These are phyloP conservation scores for Trachurus trachurus DNA, from an alignment of 2,797 vertebrate genomes.

Conservation along the genomic window DNA sequence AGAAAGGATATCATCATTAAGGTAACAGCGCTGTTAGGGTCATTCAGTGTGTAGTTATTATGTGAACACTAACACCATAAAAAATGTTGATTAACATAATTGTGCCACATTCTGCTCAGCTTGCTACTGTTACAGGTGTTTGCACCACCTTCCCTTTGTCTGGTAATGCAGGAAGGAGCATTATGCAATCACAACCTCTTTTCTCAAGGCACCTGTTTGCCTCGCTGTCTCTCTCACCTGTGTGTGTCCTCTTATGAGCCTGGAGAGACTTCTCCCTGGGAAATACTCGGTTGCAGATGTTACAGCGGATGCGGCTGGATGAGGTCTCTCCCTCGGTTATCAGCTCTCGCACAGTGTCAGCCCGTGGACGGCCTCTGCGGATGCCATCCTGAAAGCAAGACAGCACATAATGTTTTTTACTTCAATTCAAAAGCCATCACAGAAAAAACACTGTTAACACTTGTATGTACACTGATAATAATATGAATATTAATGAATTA, in stretches of 20 bases:
- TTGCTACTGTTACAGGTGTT: background rate
- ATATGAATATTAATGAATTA: too few relatives aligned
- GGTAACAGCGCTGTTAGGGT: background rate
- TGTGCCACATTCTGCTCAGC: background rate
- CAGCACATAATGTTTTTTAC: background rate
- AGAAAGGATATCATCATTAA: background rate
- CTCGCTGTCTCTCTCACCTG: constrained; percentile 83
- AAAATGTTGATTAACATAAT: background rate
- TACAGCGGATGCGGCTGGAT: constrained; percentile 96
- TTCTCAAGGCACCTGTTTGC: background rate
- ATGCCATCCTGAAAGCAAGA: constrained; percentile 89
- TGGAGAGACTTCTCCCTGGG: constrained; percentile 97
- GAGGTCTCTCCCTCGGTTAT: constrained; percentile 97
- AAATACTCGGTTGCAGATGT: constrained; percentile 97
- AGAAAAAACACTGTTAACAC: too few relatives aligned
- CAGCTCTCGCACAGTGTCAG: constrained; percentile 95
- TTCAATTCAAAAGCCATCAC: background rate
- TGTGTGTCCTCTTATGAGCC: constrained; percentile 98
- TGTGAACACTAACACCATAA: background rate
- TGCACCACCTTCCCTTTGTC: background rate
- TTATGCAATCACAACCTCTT: background rate
- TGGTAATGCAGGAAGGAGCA: background rate
- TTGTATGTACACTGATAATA: too few relatives aligned
- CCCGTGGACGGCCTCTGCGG: constrained; percentile 94
- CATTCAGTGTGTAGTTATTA: background rate